Conservation (phyloP, 2,888 invertebrate species). For the Alloscopus bannaensis region DNA sequence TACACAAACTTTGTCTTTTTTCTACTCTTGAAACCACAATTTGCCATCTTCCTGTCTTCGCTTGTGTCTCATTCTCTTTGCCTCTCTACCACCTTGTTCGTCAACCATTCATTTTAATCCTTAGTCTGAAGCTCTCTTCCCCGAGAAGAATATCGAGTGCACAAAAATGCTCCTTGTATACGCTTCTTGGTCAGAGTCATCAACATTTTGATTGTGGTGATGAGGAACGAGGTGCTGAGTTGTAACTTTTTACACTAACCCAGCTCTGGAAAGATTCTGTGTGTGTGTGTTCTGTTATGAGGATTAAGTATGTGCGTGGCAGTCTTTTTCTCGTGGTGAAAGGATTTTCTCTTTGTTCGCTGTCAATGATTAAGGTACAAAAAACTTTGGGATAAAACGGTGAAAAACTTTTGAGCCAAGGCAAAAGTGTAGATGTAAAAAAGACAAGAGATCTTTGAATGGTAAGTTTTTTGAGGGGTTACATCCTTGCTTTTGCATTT, state of each 20-base stretch:
- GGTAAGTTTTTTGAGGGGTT: constrained; percentile 13
- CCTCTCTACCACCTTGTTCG: too few species aligned
- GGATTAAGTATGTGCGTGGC: too few species aligned
- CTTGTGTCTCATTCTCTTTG: neutral
- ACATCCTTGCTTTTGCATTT: neutral
- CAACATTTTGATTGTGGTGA: constrained; percentile 29
- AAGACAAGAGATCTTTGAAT: constrained; percentile 4
- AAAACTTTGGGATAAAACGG: too few species aligned
- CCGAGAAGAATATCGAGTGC: too few species aligned
- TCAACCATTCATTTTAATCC: too few species aligned
- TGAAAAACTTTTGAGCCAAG: constrained; percentile 7
- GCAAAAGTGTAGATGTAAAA: constrained; percentile 29
- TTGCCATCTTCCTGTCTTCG: neutral
- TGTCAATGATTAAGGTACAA: constrained; percentile 54
- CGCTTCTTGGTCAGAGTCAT: neutral
- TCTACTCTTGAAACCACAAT: constrained; percentile 30
- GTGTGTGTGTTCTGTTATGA: too few species aligned
- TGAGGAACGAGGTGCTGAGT: constrained; percentile 28
- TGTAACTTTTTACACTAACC: constrained; percentile 32
- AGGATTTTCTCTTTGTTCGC: constrained; percentile 47
- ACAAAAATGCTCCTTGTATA: too few species aligned
- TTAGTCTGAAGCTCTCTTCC: too few species aligned
- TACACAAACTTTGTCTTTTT: constrained; percentile 11
- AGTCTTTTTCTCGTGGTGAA: too few species aligned
- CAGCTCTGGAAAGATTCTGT: too few species aligned